These are phyloP conservation scores for Octonoba sinensis DNA, from an alignment of 2,888 invertebrate species.

Conservation along the genomic window DNA sequence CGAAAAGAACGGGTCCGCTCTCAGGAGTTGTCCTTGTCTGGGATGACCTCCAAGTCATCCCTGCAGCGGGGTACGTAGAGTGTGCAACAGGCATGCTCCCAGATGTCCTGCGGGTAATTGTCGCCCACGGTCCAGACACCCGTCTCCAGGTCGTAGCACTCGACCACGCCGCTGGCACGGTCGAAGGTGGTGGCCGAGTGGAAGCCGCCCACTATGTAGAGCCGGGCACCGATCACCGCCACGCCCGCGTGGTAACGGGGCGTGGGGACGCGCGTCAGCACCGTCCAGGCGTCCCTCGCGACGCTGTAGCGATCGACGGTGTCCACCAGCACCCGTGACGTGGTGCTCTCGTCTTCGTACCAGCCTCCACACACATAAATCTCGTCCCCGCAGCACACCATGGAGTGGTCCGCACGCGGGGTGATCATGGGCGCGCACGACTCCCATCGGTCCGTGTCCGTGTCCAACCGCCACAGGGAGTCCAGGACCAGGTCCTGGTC, in stretches of 20 bases:
- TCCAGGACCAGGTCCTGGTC: slow-evolving; percentile 75
- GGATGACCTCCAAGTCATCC: slow-evolving; percentile 74
- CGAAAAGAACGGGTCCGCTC: background rate
- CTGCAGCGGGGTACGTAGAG: slow-evolving; percentile 78
- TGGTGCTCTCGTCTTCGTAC: slow-evolving; percentile 72
- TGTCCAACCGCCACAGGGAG: slow-evolving; percentile 75
- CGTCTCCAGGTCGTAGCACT: slow-evolving; percentile 78
- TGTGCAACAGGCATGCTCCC: slow-evolving; percentile 80
- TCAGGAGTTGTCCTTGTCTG: slow-evolving; percentile 61
- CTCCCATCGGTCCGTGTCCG: slow-evolving; percentile 75
- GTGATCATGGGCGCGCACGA: slow-evolving; percentile 75
- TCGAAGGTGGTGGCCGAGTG: slow-evolving; percentile 79
- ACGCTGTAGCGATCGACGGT: slow-evolving; percentile 79
- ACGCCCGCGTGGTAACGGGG: slow-evolving; percentile 80
- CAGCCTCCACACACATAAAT: slow-evolving; percentile 79
- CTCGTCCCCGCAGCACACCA: slow-evolving; percentile 75
- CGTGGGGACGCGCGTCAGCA: slow-evolving; percentile 77
- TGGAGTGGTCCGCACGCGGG: slow-evolving; percentile 78
- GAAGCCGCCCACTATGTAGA: slow-evolving; percentile 81
- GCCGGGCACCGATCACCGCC: slow-evolving; percentile 76
- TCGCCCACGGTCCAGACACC: slow-evolving; percentile 77
- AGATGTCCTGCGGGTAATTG: slow-evolving; percentile 78
- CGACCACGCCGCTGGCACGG: slow-evolving; percentile 78
- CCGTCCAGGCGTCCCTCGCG: slow-evolving; percentile 76
- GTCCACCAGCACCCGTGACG: slow-evolving; percentile 75